phyloP scores from a whole-genome alignment of 1,140 invertebrate species.

The Metaphire vulgaris region DNA sequence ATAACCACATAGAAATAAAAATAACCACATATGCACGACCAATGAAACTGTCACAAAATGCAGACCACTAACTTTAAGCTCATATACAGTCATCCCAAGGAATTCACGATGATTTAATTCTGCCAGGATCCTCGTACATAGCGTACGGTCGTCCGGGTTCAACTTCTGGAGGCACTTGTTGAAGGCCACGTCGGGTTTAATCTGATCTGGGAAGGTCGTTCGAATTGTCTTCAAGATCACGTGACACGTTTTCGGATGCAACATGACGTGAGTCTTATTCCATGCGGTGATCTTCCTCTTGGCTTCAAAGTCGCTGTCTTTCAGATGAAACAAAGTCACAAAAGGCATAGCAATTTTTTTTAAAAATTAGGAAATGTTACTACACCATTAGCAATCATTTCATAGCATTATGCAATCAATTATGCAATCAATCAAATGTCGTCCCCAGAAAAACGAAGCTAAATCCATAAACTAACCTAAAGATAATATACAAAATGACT shows the following conservation, averaged over 20 bases:
- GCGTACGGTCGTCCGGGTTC: not conserved
- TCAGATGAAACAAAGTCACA: too few species aligned
- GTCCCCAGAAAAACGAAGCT: too few species aligned
- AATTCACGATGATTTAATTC: not conserved
- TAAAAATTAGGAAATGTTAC: too few species aligned
- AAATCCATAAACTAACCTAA: too few species aligned
- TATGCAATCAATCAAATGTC: too few species aligned
- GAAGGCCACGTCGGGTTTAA: not conserved
- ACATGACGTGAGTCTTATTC: not conserved
- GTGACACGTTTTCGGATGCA: slow-evolving; percentile 3
- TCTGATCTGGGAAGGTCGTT: not conserved
- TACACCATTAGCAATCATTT: too few species aligned
- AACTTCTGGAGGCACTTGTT: not conserved
- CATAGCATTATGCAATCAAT: too few species aligned
- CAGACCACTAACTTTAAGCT: not conserved
- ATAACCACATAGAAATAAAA: too few species aligned
- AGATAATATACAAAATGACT: too few species aligned
- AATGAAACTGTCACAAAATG: not conserved
- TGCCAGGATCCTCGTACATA: not conserved
- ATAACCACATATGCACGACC: too few species aligned
- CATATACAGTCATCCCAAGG: not conserved
- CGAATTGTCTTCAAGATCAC: slow-evolving; percentile 2
- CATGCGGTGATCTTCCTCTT: not conserved
- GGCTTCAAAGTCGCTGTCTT: not conserved
- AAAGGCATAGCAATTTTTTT: too few species aligned